Evolutionary conservation across 1,140 invertebrate genomes (phyloP), one percentile per base, ranked within the genome.

Genomic region (Heterodera schachtii): DNA sequence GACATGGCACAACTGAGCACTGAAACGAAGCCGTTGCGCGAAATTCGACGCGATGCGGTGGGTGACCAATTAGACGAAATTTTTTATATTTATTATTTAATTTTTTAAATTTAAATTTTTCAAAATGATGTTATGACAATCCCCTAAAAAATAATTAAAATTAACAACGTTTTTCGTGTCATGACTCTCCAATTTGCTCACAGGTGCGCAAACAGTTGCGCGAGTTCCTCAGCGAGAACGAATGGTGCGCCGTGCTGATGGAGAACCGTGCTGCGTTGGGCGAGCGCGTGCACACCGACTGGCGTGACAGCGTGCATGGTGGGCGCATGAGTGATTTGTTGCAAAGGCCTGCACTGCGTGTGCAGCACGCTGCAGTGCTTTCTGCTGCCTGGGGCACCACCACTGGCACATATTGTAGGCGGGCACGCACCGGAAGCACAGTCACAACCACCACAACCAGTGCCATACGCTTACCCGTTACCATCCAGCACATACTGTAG

Each of bases 221-320:
- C 41, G 83, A 84, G 66, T 86, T 73, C 69, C 71, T 9, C 31
- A 67, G 83, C 57, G 47, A 80, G 60, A 66, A 75, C 13, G 87
- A 86, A 66, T 74, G 81, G 70, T 86, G 86, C 19, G 49, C 84
- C 41, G 87, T 86, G 57, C 46, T 86, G 66, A 80, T 86, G 86
- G 85, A 87, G 75, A 80, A 84, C 49, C 77, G 85, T 67, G 87
- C 80, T 13, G 82, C 73, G n/a, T 31, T 60, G 1, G 71, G 74
- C 31, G 81, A 84, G 71, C 83, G 76, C 44, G 75, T 80, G 70
- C 43, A 70, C 9, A 21, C 44, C 41, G 81, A 66, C 8, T 87
- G 81, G 87, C 84, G 70, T 31, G 21, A 88, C 66, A 66, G 76
- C 49, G 84, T 88, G 43, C 67, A 66, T 81, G 86, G 86, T 86